Base-by-base conservation (phyloP, 1,140 invertebrate genomes). In the Propsilocerus akamusi region DNA sequence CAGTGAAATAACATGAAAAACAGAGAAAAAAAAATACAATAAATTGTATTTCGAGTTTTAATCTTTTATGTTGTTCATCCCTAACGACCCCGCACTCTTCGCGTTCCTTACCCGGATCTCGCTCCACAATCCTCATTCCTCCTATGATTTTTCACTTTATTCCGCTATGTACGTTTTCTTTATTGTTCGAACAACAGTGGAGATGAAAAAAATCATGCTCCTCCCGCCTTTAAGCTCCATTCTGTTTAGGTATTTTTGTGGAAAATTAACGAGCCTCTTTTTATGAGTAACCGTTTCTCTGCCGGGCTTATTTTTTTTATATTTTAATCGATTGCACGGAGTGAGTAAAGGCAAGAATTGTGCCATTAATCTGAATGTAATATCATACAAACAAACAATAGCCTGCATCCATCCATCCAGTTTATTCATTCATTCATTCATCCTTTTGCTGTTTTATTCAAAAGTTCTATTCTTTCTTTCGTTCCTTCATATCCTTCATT, bases 191-290 rank as follows among this genome's bases (percentile, higher is more conserved):
- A n/a, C n/a, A n/a, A n/a, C n/a, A n/a, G n/a, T 30, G 28, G n/a
- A 30, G n/a, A 11, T 11, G n/a, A 30, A 30, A 30, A 11, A 30
- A 8, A 30, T 30, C 28, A 11, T 30, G 10, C n/a, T 30, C n/a
- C 2, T 6, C n/a, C n/a, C 11, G 26, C 26, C 10, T 30, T 30
- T n/a, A 30, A 30, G 10, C 28, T n/a, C 28, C 28, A 30, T 30
- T 30, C n/a, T 30, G 28, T 8, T 8, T 2, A 11, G 10, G 10
- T 6, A 30, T 30, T 41, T 20, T 41, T 20, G 34, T 41, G 17
- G 22, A 41, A 41, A 41, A 41, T 41, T 41, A 41, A 41, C 22
- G 34, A 17, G 34, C 34, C 34, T 41, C 34, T 20, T 41, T 41
- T 41, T n/a, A 41, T 41, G 17, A 20, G 17, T 8, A 17, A 14